These are phyloP conservation scores for Heliopora coerulea DNA, from an alignment of 92 coral and sea anemone species.

Conservation along the genomic window DNA sequence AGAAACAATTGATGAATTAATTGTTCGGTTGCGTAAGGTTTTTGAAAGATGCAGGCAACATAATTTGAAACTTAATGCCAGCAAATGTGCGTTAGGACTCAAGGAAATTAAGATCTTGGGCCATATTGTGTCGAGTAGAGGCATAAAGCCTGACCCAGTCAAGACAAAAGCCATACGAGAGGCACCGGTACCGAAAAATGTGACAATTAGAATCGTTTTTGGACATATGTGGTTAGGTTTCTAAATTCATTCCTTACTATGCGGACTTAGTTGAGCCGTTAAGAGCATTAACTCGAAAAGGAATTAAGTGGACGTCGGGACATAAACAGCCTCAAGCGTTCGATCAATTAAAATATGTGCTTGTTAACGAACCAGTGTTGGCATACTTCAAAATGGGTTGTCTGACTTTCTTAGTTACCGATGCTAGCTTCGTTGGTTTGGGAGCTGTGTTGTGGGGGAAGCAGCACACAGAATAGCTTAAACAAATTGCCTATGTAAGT, in stretches of 20 bases:
- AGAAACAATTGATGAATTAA: constrained; percentile 40
- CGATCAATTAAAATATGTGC: constrained; percentile 27
- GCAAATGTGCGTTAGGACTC: constrained; percentile 41
- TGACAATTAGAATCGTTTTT: constrained; percentile 39
- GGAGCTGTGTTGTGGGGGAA: constrained; percentile 3
- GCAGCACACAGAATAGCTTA: not conserved
- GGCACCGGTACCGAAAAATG: constrained; percentile 28
- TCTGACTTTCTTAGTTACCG: constrained; percentile 38
- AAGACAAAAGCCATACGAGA: constrained; percentile 40
- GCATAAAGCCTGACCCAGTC: constrained; percentile 43
- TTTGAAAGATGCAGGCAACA: constrained; percentile 29
- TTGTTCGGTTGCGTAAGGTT: constrained; percentile 18
- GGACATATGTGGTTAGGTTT: constrained; percentile 42
- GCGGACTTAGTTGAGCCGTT: constrained; percentile 51
- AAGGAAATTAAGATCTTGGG: constrained; percentile 44
- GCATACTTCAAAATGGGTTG: constrained; percentile 41
- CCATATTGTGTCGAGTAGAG: constrained; percentile 40
- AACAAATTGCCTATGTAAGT: constrained; percentile 45
- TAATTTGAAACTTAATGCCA: constrained; percentile 27
- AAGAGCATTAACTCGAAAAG: constrained; percentile 35
- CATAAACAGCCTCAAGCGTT: constrained; percentile 43
- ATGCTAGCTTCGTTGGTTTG: constrained; percentile 49
- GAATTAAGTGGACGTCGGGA: constrained; percentile 42
- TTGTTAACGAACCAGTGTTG: constrained; percentile 45
- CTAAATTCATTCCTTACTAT: constrained; percentile 47